These are phyloP conservation scores for Trochalopteron elliotii DNA, from an alignment of 2,113 vertebrate genomes.

Conservation along the genomic window DNA sequence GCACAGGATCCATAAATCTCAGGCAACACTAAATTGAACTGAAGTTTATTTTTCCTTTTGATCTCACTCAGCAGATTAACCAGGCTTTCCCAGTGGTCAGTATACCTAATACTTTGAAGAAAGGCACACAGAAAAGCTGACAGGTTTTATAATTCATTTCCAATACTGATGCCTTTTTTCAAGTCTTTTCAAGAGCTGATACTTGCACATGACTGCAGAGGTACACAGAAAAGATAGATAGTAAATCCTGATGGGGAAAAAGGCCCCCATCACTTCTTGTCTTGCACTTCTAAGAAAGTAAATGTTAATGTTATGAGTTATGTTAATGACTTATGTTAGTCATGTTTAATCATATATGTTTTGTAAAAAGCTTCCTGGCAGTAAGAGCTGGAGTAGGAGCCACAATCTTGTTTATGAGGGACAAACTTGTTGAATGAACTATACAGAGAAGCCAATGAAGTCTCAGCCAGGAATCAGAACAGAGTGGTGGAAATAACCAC, in stretches of 20 bases:
- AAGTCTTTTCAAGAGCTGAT: background rate
- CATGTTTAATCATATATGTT: background rate
- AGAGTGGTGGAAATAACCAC: background rate
- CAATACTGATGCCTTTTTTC: background rate
- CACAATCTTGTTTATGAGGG: background rate
- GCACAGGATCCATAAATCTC: conserved; percentile 54
- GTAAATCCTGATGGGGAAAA: background rate
- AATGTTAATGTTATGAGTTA: background rate
- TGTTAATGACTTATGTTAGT: background rate
- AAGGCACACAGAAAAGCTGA: background rate
- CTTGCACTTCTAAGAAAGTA: background rate
- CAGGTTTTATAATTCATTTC: conserved; percentile 14
- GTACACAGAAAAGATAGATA: background rate
- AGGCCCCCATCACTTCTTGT: background rate
- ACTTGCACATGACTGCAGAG: background rate
- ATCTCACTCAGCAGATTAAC: conserved; percentile 39
- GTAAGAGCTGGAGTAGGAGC: background rate
- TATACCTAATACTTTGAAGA: background rate
- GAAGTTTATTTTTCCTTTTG: conserved; percentile 30
- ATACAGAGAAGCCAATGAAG: background rate
- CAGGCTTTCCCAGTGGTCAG: conserved; percentile 11
- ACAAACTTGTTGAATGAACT: background rate
- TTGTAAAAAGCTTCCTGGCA: background rate
- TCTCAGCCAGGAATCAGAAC: background rate
- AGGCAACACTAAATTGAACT: conserved; percentile 19